Percentiles rank a stretch among this genome's conserved stretches.
Evolutionary conservation across 2,113 vertebrate genomes (phyloP).

Genomic region (Bagarius yarrelli): DNA sequence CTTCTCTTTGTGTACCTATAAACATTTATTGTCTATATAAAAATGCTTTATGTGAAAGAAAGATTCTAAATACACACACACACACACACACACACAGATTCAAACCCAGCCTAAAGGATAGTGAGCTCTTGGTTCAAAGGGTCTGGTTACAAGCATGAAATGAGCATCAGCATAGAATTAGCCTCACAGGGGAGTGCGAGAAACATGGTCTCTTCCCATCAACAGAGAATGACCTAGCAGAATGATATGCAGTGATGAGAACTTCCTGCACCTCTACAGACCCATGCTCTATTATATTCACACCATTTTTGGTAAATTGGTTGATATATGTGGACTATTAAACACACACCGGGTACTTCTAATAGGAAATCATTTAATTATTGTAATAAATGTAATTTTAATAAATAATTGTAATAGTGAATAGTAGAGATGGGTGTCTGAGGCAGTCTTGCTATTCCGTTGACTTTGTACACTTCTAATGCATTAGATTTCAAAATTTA

Average conservation of each 20-base stretch:
- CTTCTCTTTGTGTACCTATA: not conserved
- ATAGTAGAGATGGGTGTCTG: not conserved
- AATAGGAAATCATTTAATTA: not conserved
- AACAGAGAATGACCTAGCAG: constrained; percentile 32
- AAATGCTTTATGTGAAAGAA: constrained; percentile 3
- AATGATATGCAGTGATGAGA: constrained; percentile 17
- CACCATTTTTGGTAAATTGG: not conserved
- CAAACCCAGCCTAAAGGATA: constrained; percentile 46
- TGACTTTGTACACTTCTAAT: not conserved
- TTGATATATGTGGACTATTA: not conserved
- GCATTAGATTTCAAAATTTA: not conserved
- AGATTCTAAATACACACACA: not conserved
- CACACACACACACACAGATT: constrained; percentile 33
- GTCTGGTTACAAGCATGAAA: constrained; percentile 48
- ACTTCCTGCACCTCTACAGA: constrained; percentile 5
- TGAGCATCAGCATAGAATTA: constrained; percentile 49
- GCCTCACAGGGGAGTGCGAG: constrained; percentile 45
- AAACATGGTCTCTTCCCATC: constrained; percentile 47
- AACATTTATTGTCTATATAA: not conserved
- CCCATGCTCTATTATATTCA: not conserved
- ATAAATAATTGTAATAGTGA: not conserved
- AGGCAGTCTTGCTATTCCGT: not conserved
- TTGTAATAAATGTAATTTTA: too few species aligned
- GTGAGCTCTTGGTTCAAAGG: constrained; percentile 50
- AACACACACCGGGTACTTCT: constrained; percentile 8